Conservation (phyloP, 2,113 vertebrate genomes). For the Cranoglanis bouderius region DNA sequence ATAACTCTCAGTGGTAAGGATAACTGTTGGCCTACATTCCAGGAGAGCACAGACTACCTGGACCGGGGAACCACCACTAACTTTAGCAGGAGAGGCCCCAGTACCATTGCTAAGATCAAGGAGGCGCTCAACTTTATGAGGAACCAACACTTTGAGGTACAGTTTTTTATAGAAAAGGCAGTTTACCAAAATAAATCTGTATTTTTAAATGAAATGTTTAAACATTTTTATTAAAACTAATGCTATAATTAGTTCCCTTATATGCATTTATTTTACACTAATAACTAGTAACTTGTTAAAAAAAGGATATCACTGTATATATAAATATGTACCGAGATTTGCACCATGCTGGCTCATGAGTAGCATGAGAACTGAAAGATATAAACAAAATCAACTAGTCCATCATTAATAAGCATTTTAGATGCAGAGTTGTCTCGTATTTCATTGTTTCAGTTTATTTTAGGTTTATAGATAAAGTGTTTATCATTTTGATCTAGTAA, state of each 20-base stretch:
- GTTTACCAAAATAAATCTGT: not conserved
- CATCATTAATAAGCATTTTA: no score
- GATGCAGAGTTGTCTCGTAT: no score
- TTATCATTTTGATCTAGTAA: not conserved
- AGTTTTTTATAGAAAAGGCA: not conserved
- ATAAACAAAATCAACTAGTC: no score
- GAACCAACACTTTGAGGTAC: conserved; percentile 97
- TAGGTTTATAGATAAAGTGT: not conserved
- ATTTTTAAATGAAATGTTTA: not conserved
- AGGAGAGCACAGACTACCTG: conserved; percentile 94
- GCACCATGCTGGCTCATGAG: not conserved
- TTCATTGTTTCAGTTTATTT: no score
- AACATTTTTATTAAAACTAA: not conserved
- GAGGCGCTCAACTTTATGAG: conserved; percentile 98
- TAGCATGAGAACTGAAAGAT: not conserved
- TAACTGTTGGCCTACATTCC: not conserved
- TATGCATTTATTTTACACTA: not conserved
- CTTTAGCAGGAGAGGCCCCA: conserved; percentile 94
- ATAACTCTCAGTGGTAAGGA: no score
- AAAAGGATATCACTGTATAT: not conserved
- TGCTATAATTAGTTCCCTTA: not conserved
- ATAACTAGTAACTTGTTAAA: not conserved
- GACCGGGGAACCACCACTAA: conserved; percentile 90
- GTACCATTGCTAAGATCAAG: conserved; percentile 97
- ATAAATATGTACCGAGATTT: no score